Evolutionary conservation across 2,888 invertebrate species (phyloP), one percentile per base, ranked within the genome.

Genomic region (Drymonia ruficornis): DNA sequence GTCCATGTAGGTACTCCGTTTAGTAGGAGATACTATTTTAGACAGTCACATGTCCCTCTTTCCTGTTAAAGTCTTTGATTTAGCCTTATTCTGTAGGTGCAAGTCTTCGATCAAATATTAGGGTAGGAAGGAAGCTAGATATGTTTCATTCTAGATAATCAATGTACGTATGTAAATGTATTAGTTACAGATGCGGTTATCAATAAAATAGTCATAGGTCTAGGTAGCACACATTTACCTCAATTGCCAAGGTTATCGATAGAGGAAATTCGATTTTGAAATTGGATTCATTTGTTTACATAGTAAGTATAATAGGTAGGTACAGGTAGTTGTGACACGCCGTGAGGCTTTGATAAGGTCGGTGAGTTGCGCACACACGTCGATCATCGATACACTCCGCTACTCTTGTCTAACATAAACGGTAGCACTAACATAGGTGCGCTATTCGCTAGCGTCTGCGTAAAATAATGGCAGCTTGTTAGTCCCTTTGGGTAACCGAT

Each of bases 261-360:
- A 69, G 68, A 83, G 80, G 81, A 80, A 82, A 76, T 72, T 73
- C 61, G 64, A 72, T 78, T 81, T 76, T 75, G 74, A 72, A 80
- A 65, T 59, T 28, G 42, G 52, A 59, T 56, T 57, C 54, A 63
- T 66, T 70, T 52, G 63, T 54, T 60, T 51, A 43, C 52, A 55
- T 49, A 52, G 50, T 46, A 54, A 49, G 28, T 56, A n/a, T n/a
- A n/a, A n/a, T n/a, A 57, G 53, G 45, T 53, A 60, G 61, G 43
- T 49, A 43, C 29, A 47, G 46, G 16, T 29, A 31, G 31, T 47
- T 15, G 16, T 31, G 46, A 34, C 40, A 16, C 6, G 23, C 29
- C 12, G 18, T 49, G 34, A 18, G 34, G 36, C 19, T 62, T 55
- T 53, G 56, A 50, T 66, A 71, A 76, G 77, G 77, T 68, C 75